Evolutionary conservation across 2,113 vertebrate species (phyloP).

Genomic region (Anseranas semipalmata): DNA sequence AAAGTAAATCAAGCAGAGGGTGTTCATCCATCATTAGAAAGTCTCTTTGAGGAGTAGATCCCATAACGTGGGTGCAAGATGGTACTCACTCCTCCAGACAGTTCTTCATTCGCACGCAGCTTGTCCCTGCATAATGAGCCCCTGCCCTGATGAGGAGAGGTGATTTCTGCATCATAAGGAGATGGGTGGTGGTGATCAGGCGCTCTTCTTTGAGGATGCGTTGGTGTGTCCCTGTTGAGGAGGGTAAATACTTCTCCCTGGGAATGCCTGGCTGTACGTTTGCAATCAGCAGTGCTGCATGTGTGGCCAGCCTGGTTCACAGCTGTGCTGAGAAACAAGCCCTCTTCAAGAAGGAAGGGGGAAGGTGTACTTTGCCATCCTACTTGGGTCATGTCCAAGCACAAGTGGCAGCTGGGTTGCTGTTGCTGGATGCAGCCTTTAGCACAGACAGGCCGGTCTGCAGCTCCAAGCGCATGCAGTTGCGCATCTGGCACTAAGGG

Average conservation of each 20-base stretch:
- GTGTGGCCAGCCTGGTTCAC: background rate
- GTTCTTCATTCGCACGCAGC: background rate
- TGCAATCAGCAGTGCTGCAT: background rate
- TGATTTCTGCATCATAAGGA: background rate
- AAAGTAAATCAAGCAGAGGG: background rate
- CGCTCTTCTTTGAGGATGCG: background rate
- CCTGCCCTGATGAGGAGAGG: background rate
- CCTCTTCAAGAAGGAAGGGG: background rate
- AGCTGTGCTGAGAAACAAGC: background rate
- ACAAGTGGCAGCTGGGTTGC: background rate
- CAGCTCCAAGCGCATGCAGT: background rate
- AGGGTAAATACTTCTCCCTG: background rate
- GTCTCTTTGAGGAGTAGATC: background rate
- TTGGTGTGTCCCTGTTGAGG: background rate
- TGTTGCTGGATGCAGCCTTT: background rate
- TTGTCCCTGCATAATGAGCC: background rate
- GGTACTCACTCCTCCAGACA: background rate
- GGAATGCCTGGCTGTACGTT: background rate
- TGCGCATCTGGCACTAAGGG: background rate
- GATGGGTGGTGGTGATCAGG: background rate
- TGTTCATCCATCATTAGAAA: background rate
- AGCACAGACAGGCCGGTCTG: background rate
- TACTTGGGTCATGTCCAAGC: background rate
- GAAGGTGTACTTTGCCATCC: background rate
- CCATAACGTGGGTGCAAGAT: rapidly evolving